Evolutionary conservation across 1,140 invertebrate genomes (phyloP).

Genomic region (Sminthurinus signatus): DNA sequence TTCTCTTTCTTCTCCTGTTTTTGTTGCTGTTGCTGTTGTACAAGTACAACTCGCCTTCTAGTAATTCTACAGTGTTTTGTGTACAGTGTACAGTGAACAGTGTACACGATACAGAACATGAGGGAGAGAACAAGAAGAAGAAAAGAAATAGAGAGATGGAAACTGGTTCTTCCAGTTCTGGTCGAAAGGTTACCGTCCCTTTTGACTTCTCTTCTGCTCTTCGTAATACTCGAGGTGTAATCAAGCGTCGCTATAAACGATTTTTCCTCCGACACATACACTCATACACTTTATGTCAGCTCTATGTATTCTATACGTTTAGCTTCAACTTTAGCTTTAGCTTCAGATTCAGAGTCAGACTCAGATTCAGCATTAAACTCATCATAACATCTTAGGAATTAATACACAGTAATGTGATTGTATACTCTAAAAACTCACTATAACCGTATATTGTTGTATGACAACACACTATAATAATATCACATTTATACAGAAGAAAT

Average conservation of each 20-base stretch:
- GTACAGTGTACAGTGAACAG: slow-evolving; percentile 6
- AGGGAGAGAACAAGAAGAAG: slow-evolving; percentile 14
- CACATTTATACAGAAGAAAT: too few species aligned
- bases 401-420: too few species aligned
- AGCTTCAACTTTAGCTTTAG: too few species aligned
- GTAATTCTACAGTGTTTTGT: slow-evolving; percentile 4
- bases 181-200: slow-evolving; percentile 37
- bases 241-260: slow-evolving; percentile 21
- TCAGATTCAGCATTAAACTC: too few species aligned
- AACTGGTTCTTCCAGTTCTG: slow-evolving; percentile 37
- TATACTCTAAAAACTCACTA: too few species aligned
- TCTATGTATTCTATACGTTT: too few species aligned
- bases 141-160: slow-evolving; percentile 17
- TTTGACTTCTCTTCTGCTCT: neutral
- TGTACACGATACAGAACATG: slow-evolving; percentile 5
- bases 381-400: too few species aligned
- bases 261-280: slow-evolving; percentile 4
- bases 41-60: too few species aligned
- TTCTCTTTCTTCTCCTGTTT: neutral
- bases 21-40: slow-evolving; percentile 4
- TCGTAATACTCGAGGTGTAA: slow-evolving; percentile 12
- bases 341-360: too few species aligned
- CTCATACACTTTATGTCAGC: neutral
- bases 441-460: too few species aligned
- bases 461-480: too few species aligned